phyloP scores from a whole-genome alignment of 2,888 invertebrate species.

The Rhynchonema sp. region DNA sequence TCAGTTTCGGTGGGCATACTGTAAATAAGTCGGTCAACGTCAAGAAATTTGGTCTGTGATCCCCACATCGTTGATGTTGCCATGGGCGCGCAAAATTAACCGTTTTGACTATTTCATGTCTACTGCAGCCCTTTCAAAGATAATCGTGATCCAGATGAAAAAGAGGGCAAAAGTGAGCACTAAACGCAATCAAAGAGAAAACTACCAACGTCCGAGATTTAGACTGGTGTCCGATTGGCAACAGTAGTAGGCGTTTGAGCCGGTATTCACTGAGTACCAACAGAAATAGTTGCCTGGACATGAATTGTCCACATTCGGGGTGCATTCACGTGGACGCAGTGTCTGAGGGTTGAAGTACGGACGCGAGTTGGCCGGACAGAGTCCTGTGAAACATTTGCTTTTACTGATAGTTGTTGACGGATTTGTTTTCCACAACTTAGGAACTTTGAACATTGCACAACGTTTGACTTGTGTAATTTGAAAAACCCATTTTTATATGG shows the following conservation, averaged over 20 bases:
- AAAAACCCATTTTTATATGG: no score
- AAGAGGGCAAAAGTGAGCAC: background rate
- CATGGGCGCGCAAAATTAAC: no score
- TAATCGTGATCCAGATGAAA: no score
- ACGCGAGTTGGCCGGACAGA: constrained; percentile 21
- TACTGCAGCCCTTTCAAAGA: background rate
- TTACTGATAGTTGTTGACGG: no score
- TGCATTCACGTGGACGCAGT: constrained; percentile 25
- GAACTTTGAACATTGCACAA: no score
- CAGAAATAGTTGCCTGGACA: constrained; percentile 27
- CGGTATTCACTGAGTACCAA: constrained; percentile 23
- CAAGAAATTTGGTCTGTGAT: no score
- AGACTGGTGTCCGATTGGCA: constrained; percentile 9
- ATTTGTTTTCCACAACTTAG: no score
- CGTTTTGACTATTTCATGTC: no score
- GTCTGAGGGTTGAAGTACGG: constrained; percentile 25
- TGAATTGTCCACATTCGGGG: constrained; percentile 24
- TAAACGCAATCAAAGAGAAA: background rate
- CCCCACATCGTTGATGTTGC: background rate
- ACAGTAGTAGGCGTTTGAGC: constrained; percentile 25
- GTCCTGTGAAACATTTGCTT: no score
- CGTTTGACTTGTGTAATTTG: no score
- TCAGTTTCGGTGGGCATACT: constrained; percentile 25
- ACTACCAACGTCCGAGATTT: background rate
- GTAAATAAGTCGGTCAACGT: no score